Evolutionary conservation across 2,113 vertebrate genomes (phyloP).

Genomic region (Daphoenositta chrysoptera): DNA sequence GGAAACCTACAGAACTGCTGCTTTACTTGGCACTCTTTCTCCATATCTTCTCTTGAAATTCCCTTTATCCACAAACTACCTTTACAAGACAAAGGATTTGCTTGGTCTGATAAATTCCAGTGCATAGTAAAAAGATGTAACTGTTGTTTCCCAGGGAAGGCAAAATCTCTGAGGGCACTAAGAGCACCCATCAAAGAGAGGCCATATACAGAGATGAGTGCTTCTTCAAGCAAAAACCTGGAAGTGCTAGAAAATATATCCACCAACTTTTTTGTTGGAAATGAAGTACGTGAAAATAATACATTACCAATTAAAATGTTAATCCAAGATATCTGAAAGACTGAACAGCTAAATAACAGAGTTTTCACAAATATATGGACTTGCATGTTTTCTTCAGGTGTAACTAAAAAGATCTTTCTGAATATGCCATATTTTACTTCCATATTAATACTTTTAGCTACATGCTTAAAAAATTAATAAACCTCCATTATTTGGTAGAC

Average conservation of each 20-base stretch:
- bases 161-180: neutral
- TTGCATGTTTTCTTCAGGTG: neutral
- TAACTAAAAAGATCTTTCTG: neutral
- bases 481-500: neutral
- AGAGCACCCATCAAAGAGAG: neutral
- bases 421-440: neutral
- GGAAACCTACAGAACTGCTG: neutral
- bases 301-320: neutral
- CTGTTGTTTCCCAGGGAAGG: slow-evolving; percentile 55
- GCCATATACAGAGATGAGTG: slow-evolving; percentile 63
- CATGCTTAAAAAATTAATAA: neutral
- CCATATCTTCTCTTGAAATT: neutral
- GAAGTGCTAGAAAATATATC: slow-evolving; percentile 73
- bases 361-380: neutral
- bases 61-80: neutral
- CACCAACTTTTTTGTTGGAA: slow-evolving; percentile 82
- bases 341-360: neutral
- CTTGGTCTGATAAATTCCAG: neutral
- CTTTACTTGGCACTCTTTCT: neutral
- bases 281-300: slow-evolving; percentile 77
- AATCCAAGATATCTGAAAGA: neutral
- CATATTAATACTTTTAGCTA: neutral
- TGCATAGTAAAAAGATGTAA: neutral
- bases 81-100: neutral
- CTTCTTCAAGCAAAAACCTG: slow-evolving; percentile 62